Percentiles rank a stretch among this genome's conserved stretches.
Conservation (phyloP, 2,797 vertebrate genomes). For the Anas bahamensis region DNA sequence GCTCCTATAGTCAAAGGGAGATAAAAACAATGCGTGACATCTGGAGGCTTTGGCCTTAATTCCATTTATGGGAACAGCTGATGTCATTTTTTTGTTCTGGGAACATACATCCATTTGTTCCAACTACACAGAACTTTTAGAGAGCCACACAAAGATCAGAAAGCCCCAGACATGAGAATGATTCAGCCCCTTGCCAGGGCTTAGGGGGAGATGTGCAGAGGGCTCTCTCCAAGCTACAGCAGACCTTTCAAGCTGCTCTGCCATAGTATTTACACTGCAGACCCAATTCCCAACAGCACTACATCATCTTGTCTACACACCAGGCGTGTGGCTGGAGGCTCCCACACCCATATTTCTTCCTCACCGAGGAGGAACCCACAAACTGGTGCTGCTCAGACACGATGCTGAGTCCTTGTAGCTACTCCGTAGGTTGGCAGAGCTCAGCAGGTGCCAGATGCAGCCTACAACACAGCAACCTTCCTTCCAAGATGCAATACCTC, state of each 20-base stretch:
- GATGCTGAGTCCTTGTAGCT: accelerated
- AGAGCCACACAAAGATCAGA: not conserved
- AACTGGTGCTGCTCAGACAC: not conserved
- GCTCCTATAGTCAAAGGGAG: not conserved
- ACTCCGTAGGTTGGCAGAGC: accelerated
- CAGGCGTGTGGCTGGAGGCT: not conserved
- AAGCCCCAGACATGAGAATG: not conserved
- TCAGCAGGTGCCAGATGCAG: not conserved
- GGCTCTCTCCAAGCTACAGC: not conserved
- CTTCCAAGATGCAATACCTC: not conserved
- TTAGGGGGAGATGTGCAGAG: not conserved
- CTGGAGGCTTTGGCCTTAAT: conserved; percentile 39
- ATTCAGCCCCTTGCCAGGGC: not conserved
- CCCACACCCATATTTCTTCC: not conserved
- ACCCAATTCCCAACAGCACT: not conserved
- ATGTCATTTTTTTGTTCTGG: conserved; percentile 44
- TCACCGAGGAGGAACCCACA: not conserved
- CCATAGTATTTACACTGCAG: not conserved
- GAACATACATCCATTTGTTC: conserved; percentile 1
- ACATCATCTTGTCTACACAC: not conserved
- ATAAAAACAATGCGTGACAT: conserved; percentile 20
- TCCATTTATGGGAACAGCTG: conserved; percentile 10
- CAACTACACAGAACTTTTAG: conserved; percentile 10
- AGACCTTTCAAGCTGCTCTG: not conserved
- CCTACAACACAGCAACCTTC: not conserved